A percentile compares a stretch with the other conserved stretches of the same genome.
Conservation (phyloP, 2,113 vertebrate genomes). For the Centropus unirufus region DNA sequence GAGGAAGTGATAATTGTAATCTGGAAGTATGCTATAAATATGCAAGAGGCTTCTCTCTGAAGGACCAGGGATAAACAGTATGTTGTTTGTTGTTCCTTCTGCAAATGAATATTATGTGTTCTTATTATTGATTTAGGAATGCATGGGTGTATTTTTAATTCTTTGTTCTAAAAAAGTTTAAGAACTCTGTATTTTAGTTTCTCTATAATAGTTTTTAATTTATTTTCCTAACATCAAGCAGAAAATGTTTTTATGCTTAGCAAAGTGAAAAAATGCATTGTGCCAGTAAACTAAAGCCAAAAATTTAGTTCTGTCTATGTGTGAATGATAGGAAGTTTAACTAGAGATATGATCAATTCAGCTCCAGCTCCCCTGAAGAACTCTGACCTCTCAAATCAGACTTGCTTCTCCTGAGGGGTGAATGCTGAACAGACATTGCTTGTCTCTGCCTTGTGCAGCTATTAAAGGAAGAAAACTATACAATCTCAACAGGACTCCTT, state of each 20-base stretch:
- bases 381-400: background rate
- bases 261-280: background rate
- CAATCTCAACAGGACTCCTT: background rate
- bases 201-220: background rate
- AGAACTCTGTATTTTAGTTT: background rate
- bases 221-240: background rate
- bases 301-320: background rate
- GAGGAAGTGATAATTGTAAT: constrained; percentile 33
- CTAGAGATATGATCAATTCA: background rate
- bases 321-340: background rate
- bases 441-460: background rate
- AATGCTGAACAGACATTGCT: background rate
- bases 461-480: background rate
- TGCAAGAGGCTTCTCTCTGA: background rate
- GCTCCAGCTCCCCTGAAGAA: background rate
- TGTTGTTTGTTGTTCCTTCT: background rate
- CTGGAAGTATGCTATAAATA: constrained; percentile 11
- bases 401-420: background rate
- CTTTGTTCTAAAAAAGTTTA: background rate
- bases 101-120: background rate
- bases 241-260: background rate
- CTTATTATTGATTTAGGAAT: constrained; percentile 16
- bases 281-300: background rate
- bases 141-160: background rate
- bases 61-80: background rate